Conservation (phyloP, 2,888 invertebrate genomes). For the Tholera decimalis region DNA sequence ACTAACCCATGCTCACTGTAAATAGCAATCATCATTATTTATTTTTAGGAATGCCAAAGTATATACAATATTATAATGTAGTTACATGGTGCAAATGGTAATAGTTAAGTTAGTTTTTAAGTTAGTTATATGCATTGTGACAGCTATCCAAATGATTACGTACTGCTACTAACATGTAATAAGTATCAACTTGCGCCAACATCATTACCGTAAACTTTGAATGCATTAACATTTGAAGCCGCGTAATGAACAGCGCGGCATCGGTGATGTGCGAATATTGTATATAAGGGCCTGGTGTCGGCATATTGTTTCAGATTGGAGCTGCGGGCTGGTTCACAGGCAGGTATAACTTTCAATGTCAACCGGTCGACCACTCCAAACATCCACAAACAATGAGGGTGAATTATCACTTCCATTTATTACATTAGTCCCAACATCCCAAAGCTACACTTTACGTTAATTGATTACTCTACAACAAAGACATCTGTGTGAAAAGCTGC, state of each 20-base stretch:
- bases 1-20: conserved; percentile 87
- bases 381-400: conserved; percentile 98
- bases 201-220: conserved; percentile 59
- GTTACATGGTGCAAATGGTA: conserved; percentile 65
- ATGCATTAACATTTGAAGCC: conserved; percentile 60
- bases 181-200: conserved; percentile 53
- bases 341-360: conserved; percentile 98
- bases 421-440: conserved; percentile 64
- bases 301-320: conserved; percentile 95
- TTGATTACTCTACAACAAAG: conserved; percentile 39
- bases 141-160: conserved; percentile 55
- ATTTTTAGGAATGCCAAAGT: conserved; percentile 72
- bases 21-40: conserved; percentile 78
- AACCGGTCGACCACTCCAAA: conserved; percentile 98
- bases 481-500: conserved; percentile 32
- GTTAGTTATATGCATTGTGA: conserved; percentile 49
- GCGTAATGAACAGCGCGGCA: conserved; percentile 43
- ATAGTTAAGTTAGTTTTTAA: conserved; percentile 61
- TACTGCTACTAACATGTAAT: conserved; percentile 56
- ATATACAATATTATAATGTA: conserved; percentile 69
- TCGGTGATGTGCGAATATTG: conserved; percentile 63
- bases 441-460: conserved; percentile 45
- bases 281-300: conserved; percentile 85
- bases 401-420: conserved; percentile 89
- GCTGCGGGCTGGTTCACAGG: conserved; percentile 98